phyloP scores from a whole-genome alignment of 2,888 invertebrate species.

The Biston stratarius region DNA sequence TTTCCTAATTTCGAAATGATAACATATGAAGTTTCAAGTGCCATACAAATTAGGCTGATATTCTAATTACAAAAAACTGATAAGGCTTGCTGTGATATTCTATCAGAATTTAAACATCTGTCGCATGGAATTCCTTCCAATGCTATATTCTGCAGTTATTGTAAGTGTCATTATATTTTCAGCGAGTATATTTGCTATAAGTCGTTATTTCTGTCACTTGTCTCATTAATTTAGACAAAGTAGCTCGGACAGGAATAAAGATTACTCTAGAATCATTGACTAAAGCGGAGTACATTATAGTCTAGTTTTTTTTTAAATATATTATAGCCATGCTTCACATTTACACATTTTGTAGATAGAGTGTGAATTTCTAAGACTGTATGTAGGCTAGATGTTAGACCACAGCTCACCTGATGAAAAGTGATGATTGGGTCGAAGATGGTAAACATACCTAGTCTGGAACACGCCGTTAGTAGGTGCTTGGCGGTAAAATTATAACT shows the following conservation, averaged over 20 bases:
- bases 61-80: slow-evolving; percentile 13
- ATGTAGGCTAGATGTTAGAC: too few species aligned
- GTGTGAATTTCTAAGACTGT: too few species aligned
- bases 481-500: too few species aligned
- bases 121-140: slow-evolving; percentile 7
- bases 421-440: too few species aligned
- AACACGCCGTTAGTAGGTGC: too few species aligned
- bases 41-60: slow-evolving; percentile 32
- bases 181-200: not conserved
- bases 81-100: not conserved
- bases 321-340: too few species aligned
- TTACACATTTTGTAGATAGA: too few species aligned
- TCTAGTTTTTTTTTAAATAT: not conserved
- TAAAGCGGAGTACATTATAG: slow-evolving; percentile 3
- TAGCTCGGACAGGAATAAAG: not conserved
- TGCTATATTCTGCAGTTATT: slow-evolving; percentile 1
- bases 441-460: too few species aligned
- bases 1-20: slow-evolving; percentile 2
- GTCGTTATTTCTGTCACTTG: not conserved
- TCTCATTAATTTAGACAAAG: not conserved
- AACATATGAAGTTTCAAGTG: slow-evolving; percentile 22
- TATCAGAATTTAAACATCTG: not conserved
- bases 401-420: too few species aligned
- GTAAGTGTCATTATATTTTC: not conserved
- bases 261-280: slow-evolving; percentile 1